Percentiles rank a stretch among this genome's conserved stretches.
Conservation (phyloP, 2,113 vertebrate species). For the Artemisiospiza belli region DNA sequence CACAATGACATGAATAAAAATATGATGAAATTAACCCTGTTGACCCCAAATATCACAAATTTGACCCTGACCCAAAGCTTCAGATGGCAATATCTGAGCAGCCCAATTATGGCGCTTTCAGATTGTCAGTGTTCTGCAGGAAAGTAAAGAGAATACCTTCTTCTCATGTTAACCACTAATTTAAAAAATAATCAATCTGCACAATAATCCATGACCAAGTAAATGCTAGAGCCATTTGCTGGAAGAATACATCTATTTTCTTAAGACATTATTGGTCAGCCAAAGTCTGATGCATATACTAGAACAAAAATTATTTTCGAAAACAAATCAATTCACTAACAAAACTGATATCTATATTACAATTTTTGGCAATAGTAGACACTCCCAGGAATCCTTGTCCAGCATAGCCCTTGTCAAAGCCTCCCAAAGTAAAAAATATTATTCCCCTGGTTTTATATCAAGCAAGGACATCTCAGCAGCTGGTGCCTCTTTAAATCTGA, state of each 20-base stretch:
- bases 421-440: not conserved
- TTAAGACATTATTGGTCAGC: not conserved
- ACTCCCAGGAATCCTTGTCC: not conserved
- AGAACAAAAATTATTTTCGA: not conserved
- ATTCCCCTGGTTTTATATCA: not conserved
- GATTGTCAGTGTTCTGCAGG: not conserved
- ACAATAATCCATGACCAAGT: not conserved
- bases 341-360: not conserved
- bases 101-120: not conserved
- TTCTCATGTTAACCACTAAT: not conserved
- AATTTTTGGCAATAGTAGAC: not conserved
- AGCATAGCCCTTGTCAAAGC: not conserved
- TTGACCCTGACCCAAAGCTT: not conserved
- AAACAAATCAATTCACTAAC: not conserved
- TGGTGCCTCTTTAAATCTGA: not conserved
- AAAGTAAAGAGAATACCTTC: not conserved
- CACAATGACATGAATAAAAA: not conserved
- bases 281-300: not conserved
- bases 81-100: not conserved
- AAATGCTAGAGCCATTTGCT: not conserved
- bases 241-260: not conserved
- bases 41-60: not conserved
- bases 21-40: not conserved
- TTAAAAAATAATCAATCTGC: not conserved
- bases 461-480: not conserved